Base-by-base conservation (phyloP, 1,140 invertebrate genomes). In the Caenorhabditis inopinata region DNA sequence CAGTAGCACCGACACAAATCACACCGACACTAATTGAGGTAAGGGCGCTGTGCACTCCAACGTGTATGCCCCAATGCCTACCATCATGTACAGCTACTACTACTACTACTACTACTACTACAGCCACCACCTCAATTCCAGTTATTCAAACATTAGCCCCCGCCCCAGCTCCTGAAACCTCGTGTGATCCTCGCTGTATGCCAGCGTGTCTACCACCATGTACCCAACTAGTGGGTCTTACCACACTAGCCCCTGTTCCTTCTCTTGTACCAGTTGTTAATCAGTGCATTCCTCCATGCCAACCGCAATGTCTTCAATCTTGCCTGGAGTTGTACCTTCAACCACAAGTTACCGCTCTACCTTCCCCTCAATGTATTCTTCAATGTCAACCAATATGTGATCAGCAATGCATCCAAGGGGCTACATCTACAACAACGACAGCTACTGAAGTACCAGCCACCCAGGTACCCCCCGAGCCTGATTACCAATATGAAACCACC, bases 201-300 rank as follows among this genome's bases (percentile, higher is more conserved):
- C 76, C 76, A 42, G 49, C 53, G 21, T 78, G 76, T 46, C 76
- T 42, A 21, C 76, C 76, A 49, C 35, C 53, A 2, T 78, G 76
- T 53, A 78, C 49, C 32, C 29, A 68, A 38, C 58, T 32, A 68
- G 58, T 62, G 49, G 38, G n/a, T 11, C 58, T 68, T 42, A 68
- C 58, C 58, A 68, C 58, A 11, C 58, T 18, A 38, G 32, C 58
- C 58, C 58, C 58, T 3, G 53, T 11, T 29, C 53, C n/a, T 21
- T n/a, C 58, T 32, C 58, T 32, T 3, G 53, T 11, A 25, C 53
- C 53, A 14, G 58, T 68, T 38, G 58, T 68, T 7, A 68, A 68
- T 38, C 58, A 68, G n/a, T 68, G 58, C 32, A 68, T 68, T 18
- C 58, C 58, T 9, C 58, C 58, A 21, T 68, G 58, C 9, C 58